These are phyloP conservation scores for Hyla sarda DNA, from an alignment of 2,113 vertebrate genomes.

Conservation along the genomic window DNA sequence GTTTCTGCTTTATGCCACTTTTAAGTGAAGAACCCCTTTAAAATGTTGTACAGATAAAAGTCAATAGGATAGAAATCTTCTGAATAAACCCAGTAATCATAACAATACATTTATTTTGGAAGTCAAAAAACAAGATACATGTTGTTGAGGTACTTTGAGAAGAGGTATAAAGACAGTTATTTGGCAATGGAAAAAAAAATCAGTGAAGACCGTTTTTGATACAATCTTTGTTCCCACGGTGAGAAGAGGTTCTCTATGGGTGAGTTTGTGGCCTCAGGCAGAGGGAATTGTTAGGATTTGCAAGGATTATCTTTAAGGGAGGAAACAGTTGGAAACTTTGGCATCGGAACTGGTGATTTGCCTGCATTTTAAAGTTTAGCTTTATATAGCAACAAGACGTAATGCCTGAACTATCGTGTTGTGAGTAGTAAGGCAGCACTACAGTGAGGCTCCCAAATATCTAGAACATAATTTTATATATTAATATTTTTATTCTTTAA, in stretches of 20 bases:
- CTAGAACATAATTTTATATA: background rate
- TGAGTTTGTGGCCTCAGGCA: conserved; percentile 46
- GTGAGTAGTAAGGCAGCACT: background rate
- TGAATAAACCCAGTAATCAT: background rate
- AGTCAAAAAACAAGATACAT: no score
- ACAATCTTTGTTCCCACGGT: conserved; percentile 28
- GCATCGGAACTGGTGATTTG: conserved; percentile 17
- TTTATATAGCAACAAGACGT: conserved; percentile 16
- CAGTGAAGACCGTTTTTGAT: conserved; percentile 30
- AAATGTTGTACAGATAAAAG: no score
- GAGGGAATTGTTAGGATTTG: conserved; percentile 31
- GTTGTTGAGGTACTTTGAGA: conserved; percentile 64
- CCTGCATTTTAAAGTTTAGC: conserved; percentile 3
- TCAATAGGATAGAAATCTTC: no score
- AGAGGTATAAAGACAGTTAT: conserved; percentile 78
- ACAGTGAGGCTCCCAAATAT: background rate
- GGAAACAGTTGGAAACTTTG: conserved; percentile 36
- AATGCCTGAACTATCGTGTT: background rate
- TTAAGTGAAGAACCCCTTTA: no score
- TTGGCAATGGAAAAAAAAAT: background rate
- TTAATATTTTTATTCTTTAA: no score
- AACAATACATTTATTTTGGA: no score
- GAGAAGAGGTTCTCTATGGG: conserved; percentile 16
- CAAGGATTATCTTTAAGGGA: conserved; percentile 46
- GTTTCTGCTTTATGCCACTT: background rate